Conservation (phyloP, 2,888 invertebrate species). For the Oscheius sp. region DNA sequence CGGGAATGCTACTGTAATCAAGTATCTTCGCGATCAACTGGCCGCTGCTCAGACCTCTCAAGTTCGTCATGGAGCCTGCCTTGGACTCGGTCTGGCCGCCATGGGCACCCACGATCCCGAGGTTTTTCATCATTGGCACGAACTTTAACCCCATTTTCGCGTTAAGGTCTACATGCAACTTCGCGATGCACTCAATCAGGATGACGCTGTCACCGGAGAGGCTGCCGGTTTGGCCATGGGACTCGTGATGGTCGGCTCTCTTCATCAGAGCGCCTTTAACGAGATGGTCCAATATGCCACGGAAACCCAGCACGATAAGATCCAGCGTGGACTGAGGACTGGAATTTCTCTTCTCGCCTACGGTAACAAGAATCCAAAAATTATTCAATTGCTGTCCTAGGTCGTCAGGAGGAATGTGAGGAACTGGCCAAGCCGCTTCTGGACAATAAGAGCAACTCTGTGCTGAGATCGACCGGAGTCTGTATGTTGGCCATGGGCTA, state of each 20-base stretch:
- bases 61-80: constrained; percentile 90
- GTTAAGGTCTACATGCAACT: constrained; percentile 95
- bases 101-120: constrained; percentile 90
- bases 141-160: constrained; percentile 20
- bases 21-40: constrained; percentile 92
- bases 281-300: constrained; percentile 82
- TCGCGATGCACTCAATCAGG: constrained; percentile 95
- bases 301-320: constrained; percentile 98
- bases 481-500: constrained; percentile 85
- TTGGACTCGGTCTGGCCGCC: constrained; percentile 95
- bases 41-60: constrained; percentile 86
- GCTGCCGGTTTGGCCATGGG: constrained; percentile 99
- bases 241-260: constrained; percentile 96
- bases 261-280: constrained; percentile 81
- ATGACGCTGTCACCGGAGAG: constrained; percentile 98
- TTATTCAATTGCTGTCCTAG: constrained; percentile 73
- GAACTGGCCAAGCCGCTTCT: constrained; percentile 86
- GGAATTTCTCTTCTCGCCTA: constrained; percentile 80
- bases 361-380: constrained; percentile 25
- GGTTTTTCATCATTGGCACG: constrained; percentile 12
- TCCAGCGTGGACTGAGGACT: constrained; percentile 93
- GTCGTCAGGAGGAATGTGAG: constrained; percentile 95
- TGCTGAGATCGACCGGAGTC: constrained; percentile 85
- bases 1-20: constrained; percentile 86
- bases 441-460: constrained; percentile 66